Evolutionary conservation across 2,888 invertebrate genomes (phyloP).

Genomic region (Eupithecia insigniata): DNA sequence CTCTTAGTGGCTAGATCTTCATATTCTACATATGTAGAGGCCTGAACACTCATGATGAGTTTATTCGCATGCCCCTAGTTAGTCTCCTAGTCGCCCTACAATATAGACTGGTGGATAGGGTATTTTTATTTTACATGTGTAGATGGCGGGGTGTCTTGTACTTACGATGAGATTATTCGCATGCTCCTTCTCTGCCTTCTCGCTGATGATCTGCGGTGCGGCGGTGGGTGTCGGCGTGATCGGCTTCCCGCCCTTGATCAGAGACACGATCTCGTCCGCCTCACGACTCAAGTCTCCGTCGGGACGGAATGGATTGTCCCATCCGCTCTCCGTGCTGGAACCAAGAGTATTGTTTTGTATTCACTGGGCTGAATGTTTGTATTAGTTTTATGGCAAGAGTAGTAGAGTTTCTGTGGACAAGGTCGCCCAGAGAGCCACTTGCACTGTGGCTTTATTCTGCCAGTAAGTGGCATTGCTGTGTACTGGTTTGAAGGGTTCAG

Average conservation of each 20-base stretch:
- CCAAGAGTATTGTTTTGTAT: background rate
- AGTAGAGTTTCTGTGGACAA: background rate
- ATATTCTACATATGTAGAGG: background rate
- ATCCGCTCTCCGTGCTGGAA: slow-evolving; percentile 95
- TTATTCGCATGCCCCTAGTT: slow-evolving; percentile 48
- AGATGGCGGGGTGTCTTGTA: slow-evolving; percentile 16
- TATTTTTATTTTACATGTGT: background rate
- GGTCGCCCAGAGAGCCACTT: background rate
- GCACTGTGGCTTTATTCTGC: no score
- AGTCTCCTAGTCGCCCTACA: background rate
- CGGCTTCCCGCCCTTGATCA: slow-evolving; percentile 95
- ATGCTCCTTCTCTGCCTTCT: slow-evolving; percentile 72
- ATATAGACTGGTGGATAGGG: background rate
- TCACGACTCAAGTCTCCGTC: slow-evolving; percentile 97
- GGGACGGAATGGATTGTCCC: slow-evolving; percentile 99
- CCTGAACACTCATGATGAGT: slow-evolving; percentile 63
- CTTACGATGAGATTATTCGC: slow-evolving; percentile 74
- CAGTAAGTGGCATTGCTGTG: no score
- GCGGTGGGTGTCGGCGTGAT: slow-evolving; percentile 89
- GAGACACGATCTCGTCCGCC: slow-evolving; percentile 97
- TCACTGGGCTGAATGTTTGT: background rate
- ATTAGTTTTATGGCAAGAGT: background rate
- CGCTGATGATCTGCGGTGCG: slow-evolving; percentile 81
- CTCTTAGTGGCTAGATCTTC: background rate
- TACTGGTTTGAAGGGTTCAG: no score